Evolutionary conservation across 30 jellyfish, hydroid and myxozoan genomes (phyloP), one percentile per base, ranked within the genome.

Genomic region (Turritopsis dohrnii): DNA sequence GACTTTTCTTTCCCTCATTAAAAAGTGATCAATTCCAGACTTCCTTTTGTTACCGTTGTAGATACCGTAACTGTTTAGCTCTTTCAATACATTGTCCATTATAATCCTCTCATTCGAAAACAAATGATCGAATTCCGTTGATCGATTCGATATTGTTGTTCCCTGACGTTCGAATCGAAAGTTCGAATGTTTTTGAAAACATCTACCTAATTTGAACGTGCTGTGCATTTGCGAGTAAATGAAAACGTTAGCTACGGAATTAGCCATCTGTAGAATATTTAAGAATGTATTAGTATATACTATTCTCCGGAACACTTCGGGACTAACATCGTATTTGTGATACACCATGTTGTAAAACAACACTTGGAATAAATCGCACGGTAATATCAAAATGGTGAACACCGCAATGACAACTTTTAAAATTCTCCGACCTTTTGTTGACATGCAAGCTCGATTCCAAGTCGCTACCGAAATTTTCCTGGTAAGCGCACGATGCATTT

Each of bases 201-300:
- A 69, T n/a, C 22, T 69, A 69, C 77, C 31, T 1, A n/a, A 79
- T 23, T 79, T 29, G 76, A 85, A 85, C 52, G 66, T 71, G 21
- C 88, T 76, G 69, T 86, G 89, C 75, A 81, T 71, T 52, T 54
- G 52, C 31, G 85, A 81, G 66, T 86, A 86, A 25, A 86, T 86
- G 28, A 86, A 86, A 66, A 86, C 87, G 86, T 86, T 86, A 3
- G 74, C 94, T 21, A 79, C 94, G 26, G 87, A 81, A 53, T 80
- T 80, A 26, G 89, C 79, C 8, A 83, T 80, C 65, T 86, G 94
- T 26, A 72, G 54, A 8, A 86, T 74, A 25, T 86, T 77, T 22
- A 86, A 81, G n/a, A 80, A 66, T 9, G 94, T 79, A 69, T 86
- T 86, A 16, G 66, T 54, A 77, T 83, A 65, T 24, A 83, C 72